Evolutionary conservation across 2,888 invertebrate genomes (phyloP).

Genomic region (Dyspetes luteomarginatus): DNA sequence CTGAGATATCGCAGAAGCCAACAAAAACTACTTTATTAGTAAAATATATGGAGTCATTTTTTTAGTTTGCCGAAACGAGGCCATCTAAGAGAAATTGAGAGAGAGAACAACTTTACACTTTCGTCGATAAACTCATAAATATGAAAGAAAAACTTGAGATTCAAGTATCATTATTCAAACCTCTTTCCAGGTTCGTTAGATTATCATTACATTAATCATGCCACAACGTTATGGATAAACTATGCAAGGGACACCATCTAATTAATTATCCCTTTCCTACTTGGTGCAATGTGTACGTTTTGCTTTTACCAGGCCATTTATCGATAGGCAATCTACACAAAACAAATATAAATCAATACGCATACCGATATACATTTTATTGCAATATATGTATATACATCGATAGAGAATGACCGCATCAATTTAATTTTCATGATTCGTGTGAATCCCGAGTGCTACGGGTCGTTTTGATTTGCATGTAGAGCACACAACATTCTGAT

Average conservation of each 20-base stretch:
- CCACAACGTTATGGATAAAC: background rate
- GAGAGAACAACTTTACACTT: background rate
- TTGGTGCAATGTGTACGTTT: background rate
- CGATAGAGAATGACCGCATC: background rate
- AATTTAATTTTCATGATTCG: conserved; percentile 22
- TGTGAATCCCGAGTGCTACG: background rate
- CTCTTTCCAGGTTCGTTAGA: background rate
- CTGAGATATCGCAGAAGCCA: conserved; percentile 65
- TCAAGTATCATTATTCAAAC: background rate
- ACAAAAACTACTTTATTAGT: conserved; percentile 29
- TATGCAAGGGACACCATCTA: background rate
- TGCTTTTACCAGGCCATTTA: background rate
- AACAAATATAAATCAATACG: background rate
- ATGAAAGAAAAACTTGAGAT: background rate
- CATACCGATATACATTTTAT: no score
- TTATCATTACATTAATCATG: conserved; percentile 7
- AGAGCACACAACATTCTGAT: background rate
- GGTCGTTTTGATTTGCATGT: background rate
- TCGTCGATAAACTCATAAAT: background rate
- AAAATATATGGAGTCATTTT: conserved; percentile 20
- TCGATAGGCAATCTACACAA: background rate
- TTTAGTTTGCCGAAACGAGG: background rate
- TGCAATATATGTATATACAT: background rate
- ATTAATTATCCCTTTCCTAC: background rate
- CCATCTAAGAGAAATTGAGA: background rate